Evolutionary conservation across 2,797 vertebrate genomes (phyloP).

Genomic region (Sebastes matsubarae): DNA sequence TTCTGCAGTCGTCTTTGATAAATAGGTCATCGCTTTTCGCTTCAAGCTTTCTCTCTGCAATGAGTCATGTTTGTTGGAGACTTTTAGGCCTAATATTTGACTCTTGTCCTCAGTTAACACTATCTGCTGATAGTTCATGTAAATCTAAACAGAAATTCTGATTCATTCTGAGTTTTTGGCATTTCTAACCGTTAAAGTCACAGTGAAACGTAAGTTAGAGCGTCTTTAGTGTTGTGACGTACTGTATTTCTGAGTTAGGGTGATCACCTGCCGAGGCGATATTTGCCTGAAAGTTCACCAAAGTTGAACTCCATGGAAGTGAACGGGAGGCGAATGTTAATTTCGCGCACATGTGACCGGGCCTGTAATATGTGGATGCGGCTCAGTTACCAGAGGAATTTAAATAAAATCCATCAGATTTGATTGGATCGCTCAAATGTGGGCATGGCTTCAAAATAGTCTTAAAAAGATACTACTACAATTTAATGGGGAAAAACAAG

Average conservation of each 20-base stretch:
- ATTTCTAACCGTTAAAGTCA: constrained; percentile 6
- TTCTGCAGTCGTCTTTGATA: constrained; percentile 55
- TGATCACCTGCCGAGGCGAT: no score
- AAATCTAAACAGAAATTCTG: constrained; percentile 3
- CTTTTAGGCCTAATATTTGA: constrained; percentile 46
- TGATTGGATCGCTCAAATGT: background rate
- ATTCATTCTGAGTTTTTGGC: constrained; percentile 14
- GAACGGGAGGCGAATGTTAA: no score
- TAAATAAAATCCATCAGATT: background rate
- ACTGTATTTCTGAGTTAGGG: background rate
- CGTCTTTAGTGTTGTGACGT: background rate
- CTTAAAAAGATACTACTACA: background rate
- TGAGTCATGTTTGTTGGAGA: constrained; percentile 64
- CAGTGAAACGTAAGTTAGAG: background rate
- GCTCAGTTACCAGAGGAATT: background rate
- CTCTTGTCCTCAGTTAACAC: constrained; percentile 9
- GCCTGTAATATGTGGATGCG: background rate
- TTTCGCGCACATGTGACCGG: no score
- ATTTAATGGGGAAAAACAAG: background rate
- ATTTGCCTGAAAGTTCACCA: no score
- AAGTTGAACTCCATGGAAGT: no score
- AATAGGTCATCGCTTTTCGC: constrained; percentile 63
- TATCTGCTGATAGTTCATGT: background rate
- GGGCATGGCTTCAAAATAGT: background rate
- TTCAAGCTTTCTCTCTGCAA: constrained; percentile 45